Base-by-base conservation (phyloP, 1,140 invertebrate species). In the Radopholus similis region DNA sequence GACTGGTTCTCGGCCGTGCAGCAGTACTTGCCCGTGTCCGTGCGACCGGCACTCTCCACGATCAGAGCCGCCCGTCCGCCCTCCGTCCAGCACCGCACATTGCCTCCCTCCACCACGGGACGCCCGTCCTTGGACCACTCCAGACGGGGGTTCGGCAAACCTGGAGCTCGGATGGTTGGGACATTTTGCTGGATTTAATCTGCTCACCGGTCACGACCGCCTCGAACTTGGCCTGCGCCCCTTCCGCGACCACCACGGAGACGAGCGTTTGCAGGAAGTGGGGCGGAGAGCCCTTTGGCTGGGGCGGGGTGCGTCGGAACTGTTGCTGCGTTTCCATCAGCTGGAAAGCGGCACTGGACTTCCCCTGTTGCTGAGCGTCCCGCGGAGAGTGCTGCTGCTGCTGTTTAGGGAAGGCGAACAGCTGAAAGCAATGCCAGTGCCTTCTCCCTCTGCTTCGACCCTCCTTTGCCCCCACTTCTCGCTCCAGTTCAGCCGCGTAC, bases 1-100 rank as follows among this genome's bases (percentile, higher is more conserved):
- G 75, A 81, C 18, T 76, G 77, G 69, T 86, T 86, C 64, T 85
- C 83, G 6, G 86, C 86, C n/a, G 73, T 73, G 63, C 81, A 82
- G 66, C 81, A 77, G 40, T 82, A 82, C 28, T 82, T 82, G 9
- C 82, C 80, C 34, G 56, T 38, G 62, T 81, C 60, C 13, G 35
- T 28, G 13, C 26, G 38, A 11, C 26, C 21, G 2, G 58, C 44
- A 15, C 47, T 57, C n/a, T 53, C 35, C 57, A 80, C 70, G 11
- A 49, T 62, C 5, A 81, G 34, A 13, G 63, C 67, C 4, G 77
- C 73, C 18, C 73, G 53, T n/a, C 81, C 81, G 23, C 66, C 75
- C 34, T 70, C 71, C 38, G 72, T 67, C 8, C 54, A 72, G 21
- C 69, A 69, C 38, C 49, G 40, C 44, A 75, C 68, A 23, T 75